Evolutionary conservation across 2,113 vertebrate genomes (phyloP).

Genomic region (Rutilus rutilus): DNA sequence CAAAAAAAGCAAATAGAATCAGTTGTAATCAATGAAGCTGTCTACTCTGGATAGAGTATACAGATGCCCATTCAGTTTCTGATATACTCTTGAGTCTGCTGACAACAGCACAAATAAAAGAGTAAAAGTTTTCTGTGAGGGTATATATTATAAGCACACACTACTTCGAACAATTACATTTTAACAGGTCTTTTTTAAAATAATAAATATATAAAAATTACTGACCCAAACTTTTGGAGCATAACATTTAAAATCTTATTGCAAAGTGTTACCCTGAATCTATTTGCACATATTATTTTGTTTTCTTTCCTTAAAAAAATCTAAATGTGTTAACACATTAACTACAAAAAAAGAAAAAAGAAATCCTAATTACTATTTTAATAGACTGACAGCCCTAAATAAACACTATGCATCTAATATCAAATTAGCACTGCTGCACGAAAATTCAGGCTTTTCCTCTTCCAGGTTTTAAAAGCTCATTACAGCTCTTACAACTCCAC

Average conservation of each 20-base stretch:
- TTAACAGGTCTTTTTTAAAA: neutral
- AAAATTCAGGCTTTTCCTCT: neutral
- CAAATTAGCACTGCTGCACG: neutral
- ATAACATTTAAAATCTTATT: neutral
- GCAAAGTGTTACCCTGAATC: neutral
- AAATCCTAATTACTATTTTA: neutral
- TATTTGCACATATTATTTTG: neutral
- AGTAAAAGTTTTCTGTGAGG: no score
- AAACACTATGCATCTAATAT: slow-evolving; percentile 17
- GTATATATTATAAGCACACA: neutral
- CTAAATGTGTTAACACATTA: neutral
- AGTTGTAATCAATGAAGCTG: no score
- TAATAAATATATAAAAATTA: neutral
- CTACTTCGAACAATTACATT: neutral
- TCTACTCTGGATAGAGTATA: no score
- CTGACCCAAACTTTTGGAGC: neutral
- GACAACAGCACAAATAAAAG: no score
- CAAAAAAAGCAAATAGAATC: no score
- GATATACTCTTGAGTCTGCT: no score
- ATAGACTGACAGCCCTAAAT: neutral
- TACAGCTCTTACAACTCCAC: slow-evolving; percentile 34
- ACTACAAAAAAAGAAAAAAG: neutral
- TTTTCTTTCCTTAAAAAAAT: no score
- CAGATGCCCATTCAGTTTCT: no score
- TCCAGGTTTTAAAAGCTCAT: slow-evolving; percentile 42